These are phyloP conservation scores for Acanthacorydalis orientalis DNA, from an alignment of 2,888 invertebrate genomes.

Conservation along the genomic window DNA sequence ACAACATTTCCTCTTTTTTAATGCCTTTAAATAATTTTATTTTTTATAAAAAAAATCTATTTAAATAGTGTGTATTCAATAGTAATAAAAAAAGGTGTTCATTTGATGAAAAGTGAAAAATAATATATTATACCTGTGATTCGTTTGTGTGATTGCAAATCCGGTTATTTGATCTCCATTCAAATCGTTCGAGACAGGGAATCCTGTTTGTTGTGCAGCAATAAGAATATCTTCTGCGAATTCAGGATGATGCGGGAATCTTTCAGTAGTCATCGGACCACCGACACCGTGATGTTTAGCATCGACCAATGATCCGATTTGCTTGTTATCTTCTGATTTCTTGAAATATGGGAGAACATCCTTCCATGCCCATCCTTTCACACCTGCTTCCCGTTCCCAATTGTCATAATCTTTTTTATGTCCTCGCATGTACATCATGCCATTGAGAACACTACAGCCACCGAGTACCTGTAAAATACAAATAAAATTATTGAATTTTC, in stretches of 20 bases:
- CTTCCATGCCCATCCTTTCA: constrained; percentile 61
- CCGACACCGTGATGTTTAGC: constrained; percentile 39
- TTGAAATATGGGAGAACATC: constrained; percentile 59
- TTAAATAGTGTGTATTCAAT: no score
- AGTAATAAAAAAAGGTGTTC: no score
- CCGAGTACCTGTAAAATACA: constrained; percentile 37
- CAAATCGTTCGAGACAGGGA: constrained; percentile 41
- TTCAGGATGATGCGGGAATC: constrained; percentile 45
- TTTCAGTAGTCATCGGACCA: constrained; percentile 42
- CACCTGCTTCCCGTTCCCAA: constrained; percentile 51
- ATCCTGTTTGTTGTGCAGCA: constrained; percentile 42
- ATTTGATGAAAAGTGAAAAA: neutral
- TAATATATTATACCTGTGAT: constrained; percentile 30
- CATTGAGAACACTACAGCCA: constrained; percentile 55
- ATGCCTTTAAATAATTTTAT: no score
- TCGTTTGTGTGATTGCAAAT: constrained; percentile 47
- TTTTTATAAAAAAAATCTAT: no score
- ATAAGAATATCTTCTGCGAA: constrained; percentile 42
- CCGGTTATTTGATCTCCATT: constrained; percentile 45
- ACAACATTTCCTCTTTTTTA: no score
- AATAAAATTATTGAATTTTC: neutral
- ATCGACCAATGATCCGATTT: constrained; percentile 40
- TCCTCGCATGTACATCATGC: constrained; percentile 74
- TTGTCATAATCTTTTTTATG: constrained; percentile 56
- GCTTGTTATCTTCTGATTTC: constrained; percentile 47